These are phyloP conservation scores for Mythimna vitellina DNA, from an alignment of 2,888 invertebrate species.

Conservation along the genomic window DNA sequence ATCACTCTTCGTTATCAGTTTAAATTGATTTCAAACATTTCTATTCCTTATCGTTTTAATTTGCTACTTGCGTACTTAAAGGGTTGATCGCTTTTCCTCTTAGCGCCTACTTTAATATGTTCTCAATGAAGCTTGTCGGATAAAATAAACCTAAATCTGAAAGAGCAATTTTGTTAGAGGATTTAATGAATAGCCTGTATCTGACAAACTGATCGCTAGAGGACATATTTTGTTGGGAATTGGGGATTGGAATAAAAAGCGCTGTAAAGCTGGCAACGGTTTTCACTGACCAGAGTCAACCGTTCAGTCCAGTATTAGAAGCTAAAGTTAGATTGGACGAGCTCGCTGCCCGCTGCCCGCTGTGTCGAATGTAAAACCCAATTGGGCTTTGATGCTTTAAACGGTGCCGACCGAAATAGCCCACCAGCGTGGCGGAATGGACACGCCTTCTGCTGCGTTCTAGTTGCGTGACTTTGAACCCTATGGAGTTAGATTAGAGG, in stretches of 20 bases:
- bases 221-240: constrained; percentile 53
- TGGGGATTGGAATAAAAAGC: constrained; percentile 55
- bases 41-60: constrained; percentile 60
- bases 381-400: constrained; percentile 88
- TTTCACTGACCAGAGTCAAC: constrained; percentile 63
- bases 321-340: constrained; percentile 85
- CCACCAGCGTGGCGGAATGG: constrained; percentile 71
- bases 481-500: constrained; percentile 51
- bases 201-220: constrained; percentile 49
- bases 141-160: constrained; percentile 43
- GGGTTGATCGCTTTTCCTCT: constrained; percentile 55
- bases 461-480: constrained; percentile 58
- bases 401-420: constrained; percentile 82
- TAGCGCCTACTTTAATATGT: constrained; percentile 46
- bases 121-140: constrained; percentile 42
- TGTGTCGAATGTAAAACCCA: constrained; percentile 86
- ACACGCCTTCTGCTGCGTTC: constrained; percentile 44
- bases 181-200: constrained; percentile 54
- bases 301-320: constrained; percentile 71
- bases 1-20: constrained; percentile 71
- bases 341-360: constrained; percentile 59
- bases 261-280: constrained; percentile 57
- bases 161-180: constrained; percentile 38
- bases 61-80: constrained; percentile 52
- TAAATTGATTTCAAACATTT: constrained; percentile 72